Base-by-base conservation (phyloP, 1,140 invertebrate species). In the Plectrocnemia conspersa region DNA sequence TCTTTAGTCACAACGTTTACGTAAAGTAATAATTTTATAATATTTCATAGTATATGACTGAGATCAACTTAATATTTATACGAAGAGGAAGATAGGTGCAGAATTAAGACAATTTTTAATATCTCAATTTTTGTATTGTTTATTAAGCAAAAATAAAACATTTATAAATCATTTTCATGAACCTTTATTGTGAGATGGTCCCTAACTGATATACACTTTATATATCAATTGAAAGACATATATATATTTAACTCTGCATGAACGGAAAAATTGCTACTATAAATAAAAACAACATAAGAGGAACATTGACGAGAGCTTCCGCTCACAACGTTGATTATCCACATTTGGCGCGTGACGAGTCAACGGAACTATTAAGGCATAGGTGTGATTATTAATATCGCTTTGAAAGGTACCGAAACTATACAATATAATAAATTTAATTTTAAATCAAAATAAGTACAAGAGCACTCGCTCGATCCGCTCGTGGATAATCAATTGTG, bases 141-240 rank as follows among this genome's bases (percentile, higher is more conserved):
- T n/a, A n/a, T n/a, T n/a, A n/a, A 36, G 9, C n/a, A 36, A 15
- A 36, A 36, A 36, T 36, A 36, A 36, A 36, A 36, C 3, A 11
- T n/a, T n/a, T n/a, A 36, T 11, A 36, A 36, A 4, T 36, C 35
- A 16, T 15, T 41, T 52, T 52, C 15, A 52, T 15, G 49, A 41
- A 52, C 35, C 35, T 52, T 52, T 52, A 52, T 52, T 52, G 32
- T 50, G 49, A 52, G 35, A 52, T 52, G 49, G 49, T 52, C 49
- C 49, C 49, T 40, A 52, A 40, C 49, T 52, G 49, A 52, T 52
- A 52, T 52, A 47, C 24, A 45, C 16, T 5, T 40, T 40, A 23
- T 19, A 44, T 23, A 44, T 23, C 21, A 16, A 40, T 13, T 16
- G 21, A 40, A 40, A 40, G 2, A 40, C 2, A 19, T 19, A 41